Percentiles rank a stretch among this genome's conserved stretches.
Evolutionary conservation across 2,113 vertebrate species (phyloP).

Genomic region (Taurulus bubalis): DNA sequence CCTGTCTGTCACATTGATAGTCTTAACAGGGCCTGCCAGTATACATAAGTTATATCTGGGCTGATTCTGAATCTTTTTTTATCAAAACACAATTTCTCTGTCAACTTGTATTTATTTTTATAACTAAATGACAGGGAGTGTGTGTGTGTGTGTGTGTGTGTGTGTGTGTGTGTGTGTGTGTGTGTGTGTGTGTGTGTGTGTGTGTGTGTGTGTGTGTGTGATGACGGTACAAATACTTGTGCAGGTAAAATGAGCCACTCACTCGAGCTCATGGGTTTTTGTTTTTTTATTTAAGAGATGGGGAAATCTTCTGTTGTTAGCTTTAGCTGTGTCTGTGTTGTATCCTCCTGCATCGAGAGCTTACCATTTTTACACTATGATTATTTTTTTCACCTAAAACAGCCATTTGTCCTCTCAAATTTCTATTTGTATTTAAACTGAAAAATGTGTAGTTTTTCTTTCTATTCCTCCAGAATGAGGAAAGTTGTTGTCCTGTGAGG

Average conservation of each 20-base stretch:
- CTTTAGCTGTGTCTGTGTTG: not conserved
- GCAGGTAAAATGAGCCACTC: slow-evolving; percentile 7
- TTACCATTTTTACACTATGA: not conserved
- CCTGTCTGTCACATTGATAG: slow-evolving; percentile 17
- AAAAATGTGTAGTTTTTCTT: slow-evolving; percentile 24
- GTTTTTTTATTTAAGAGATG: slow-evolving; percentile 23
- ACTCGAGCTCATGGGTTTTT: not conserved
- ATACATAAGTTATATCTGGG: not conserved
- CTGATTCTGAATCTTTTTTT: slow-evolving; percentile 28
- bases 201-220: not conserved
- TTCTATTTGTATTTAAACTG: slow-evolving; percentile 56
- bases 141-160: not conserved
- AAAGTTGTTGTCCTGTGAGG: slow-evolving; percentile 40
- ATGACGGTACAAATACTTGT: slow-evolving; percentile 8
- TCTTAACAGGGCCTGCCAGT: slow-evolving; percentile 18
- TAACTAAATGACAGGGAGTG: slow-evolving; percentile 38
- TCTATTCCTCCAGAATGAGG: slow-evolving; percentile 36
- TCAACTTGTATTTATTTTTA: slow-evolving; percentile 72
- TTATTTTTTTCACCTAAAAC: not conserved
- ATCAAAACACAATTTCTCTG: slow-evolving; percentile 34
- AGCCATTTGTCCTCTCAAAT: slow-evolving; percentile 4
- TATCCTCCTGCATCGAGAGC: not conserved
- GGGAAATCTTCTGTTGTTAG: not conserved
- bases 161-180: not conserved
- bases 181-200: not conserved